Conservation (phyloP, 2,888 invertebrate species). For the Hedychridium roseum region DNA sequence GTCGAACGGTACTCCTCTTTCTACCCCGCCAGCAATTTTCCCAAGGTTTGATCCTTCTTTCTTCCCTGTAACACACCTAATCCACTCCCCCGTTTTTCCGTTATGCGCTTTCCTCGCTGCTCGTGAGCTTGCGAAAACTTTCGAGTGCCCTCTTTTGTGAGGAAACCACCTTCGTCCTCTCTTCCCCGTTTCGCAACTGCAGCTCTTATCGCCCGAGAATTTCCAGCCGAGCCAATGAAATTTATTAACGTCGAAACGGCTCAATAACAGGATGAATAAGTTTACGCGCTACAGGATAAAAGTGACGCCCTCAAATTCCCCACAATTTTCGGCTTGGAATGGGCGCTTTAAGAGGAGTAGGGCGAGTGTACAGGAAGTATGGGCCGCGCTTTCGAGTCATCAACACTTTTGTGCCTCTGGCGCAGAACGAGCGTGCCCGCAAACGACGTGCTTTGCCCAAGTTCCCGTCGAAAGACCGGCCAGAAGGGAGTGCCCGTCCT, state of each 20-base stretch:
- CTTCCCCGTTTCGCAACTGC: neutral
- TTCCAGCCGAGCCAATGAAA: too few species aligned
- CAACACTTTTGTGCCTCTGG: constrained; percentile 22
- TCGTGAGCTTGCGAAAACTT: too few species aligned
- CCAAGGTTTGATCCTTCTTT: constrained; percentile 18
- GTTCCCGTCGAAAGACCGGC: constrained; percentile 16
- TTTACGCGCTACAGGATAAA: too few species aligned
- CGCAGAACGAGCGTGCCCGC: constrained; percentile 3
- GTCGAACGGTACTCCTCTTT: constrained; percentile 6
- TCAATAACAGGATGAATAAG: too few species aligned
- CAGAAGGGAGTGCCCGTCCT: constrained; percentile 9
- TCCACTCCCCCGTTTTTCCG: constrained; percentile 7
- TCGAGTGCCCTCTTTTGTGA: too few species aligned
- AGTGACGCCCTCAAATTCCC: too few species aligned
- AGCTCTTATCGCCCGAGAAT: neutral
- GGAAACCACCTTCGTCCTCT: constrained; percentile 13
- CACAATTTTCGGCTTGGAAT: too few species aligned
- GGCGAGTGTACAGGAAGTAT: too few species aligned
- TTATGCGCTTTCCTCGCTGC: constrained; percentile 9
- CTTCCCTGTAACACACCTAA: constrained; percentile 18
- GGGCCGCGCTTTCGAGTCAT: constrained; percentile 22
- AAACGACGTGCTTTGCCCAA: constrained; percentile 29
- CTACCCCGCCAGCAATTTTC: constrained; percentile 20
- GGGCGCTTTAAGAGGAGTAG: too few species aligned
- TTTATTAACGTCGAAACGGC: too few species aligned